These are phyloP conservation scores for Adelognathus sp. DNA, from an alignment of 2,888 invertebrate genomes.

Conservation along the genomic window DNA sequence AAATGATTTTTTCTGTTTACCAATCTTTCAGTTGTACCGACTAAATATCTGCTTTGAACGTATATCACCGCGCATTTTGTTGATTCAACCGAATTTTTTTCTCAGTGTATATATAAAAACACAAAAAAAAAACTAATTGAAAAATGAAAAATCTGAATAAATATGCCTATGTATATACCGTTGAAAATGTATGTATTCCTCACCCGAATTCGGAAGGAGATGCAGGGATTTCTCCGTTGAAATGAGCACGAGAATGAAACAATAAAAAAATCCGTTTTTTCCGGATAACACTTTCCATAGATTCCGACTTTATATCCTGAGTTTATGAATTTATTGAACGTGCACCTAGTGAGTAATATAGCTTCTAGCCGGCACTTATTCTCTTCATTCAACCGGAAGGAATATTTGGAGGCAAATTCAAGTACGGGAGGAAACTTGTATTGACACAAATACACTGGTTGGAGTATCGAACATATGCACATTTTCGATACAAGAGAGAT, in stretches of 20 bases:
- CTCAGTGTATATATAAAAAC: too few relatives aligned
- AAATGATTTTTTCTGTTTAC: too few relatives aligned
- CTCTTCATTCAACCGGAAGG: neutral
- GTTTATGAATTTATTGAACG: too few relatives aligned
- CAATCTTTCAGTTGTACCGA: too few relatives aligned
- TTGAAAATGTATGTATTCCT: constrained; percentile 64
- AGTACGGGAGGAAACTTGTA: neutral
- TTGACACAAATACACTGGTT: constrained; percentile 68
- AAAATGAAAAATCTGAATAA: constrained; percentile 57
- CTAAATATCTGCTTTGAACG: too few relatives aligned
- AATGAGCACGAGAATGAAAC: constrained; percentile 58
- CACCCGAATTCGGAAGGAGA: constrained; percentile 59
- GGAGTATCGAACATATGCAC: constrained; percentile 72
- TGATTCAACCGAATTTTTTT: too few relatives aligned
- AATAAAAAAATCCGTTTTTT: neutral
- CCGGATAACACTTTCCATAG: too few relatives aligned
- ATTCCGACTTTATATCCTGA: too few relatives aligned
- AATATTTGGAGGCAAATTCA: neutral
- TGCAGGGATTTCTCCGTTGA: too few relatives aligned
- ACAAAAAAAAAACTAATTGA: constrained; percentile 2
- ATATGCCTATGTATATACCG: constrained; percentile 63
- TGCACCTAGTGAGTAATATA: too few relatives aligned
- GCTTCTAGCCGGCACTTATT: neutral
- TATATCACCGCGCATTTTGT: too few relatives aligned
- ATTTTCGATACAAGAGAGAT: constrained; percentile 76